Conservation (phyloP, 1,140 invertebrate species). For the Hetaerina americana region DNA sequence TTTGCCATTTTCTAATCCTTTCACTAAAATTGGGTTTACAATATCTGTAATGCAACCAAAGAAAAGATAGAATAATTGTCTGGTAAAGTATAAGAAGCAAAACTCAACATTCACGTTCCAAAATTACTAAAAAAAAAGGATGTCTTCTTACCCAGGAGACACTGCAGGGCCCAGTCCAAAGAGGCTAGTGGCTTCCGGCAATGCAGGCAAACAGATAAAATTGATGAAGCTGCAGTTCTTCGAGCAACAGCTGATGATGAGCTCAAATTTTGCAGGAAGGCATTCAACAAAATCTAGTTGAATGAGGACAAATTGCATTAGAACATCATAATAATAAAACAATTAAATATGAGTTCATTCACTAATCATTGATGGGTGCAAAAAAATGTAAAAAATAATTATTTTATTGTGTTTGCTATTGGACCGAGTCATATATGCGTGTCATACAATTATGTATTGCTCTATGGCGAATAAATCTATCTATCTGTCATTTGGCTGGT, state of each 20-base stretch:
- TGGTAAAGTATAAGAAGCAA: slow-evolving; percentile 9
- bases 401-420: no score
- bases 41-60: no score
- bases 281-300: slow-evolving; percentile 44
- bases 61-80: slow-evolving; percentile 22
- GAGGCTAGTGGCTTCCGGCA: slow-evolving; percentile 46
- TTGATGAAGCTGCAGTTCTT: slow-evolving; percentile 47
- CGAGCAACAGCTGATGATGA: slow-evolving; percentile 43
- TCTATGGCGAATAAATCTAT: no score
- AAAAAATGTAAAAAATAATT: no score
- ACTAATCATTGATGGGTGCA: neutral
- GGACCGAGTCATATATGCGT: no score
- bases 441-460: no score
- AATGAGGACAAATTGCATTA: slow-evolving; percentile 10
- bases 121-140: slow-evolving; percentile 11
- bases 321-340: slow-evolving; percentile 12
- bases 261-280: slow-evolving; percentile 49
- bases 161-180: slow-evolving; percentile 41
- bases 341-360: slow-evolving; percentile 5
- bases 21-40: slow-evolving; percentile 33
- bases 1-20: neutral
- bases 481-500: no score
- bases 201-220: slow-evolving; percentile 46
- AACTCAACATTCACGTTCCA: neutral
- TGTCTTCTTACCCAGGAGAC: slow-evolving; percentile 30